These are phyloP conservation scores for Lepidonotus clava DNA, from an alignment of 2,888 invertebrate species.

Conservation along the genomic window DNA sequence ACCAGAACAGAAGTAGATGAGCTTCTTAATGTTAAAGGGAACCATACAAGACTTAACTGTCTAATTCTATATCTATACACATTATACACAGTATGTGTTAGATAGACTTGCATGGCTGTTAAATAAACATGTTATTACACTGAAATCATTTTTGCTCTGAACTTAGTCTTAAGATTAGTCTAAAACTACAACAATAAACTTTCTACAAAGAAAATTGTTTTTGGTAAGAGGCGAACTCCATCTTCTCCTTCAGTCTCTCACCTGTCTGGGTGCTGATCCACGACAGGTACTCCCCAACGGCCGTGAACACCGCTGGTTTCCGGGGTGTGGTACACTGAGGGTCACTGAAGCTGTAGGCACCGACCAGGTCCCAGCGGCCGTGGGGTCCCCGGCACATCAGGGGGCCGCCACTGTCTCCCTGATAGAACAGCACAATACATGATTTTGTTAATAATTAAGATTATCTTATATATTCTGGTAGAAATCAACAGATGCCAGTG, in stretches of 20 bases:
- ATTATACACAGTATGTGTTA: no score
- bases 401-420: conserved; percentile 79
- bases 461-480: no score
- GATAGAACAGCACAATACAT: neutral
- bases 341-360: conserved; percentile 56
- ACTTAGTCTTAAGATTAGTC: no score
- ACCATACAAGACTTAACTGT: no score
- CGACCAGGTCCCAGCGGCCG: conserved; percentile 70
- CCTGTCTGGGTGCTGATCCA: neutral
- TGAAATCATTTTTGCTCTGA: no score
- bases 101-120: no score
- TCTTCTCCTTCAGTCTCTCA: neutral
- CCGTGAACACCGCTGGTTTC: neutral
- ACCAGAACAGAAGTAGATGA: no score
- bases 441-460: no score
- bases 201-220: neutral
- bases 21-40: no score
- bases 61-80: no score
- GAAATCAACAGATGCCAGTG: no score
- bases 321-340: neutral
- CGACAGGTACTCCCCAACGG: neutral
- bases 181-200: neutral
- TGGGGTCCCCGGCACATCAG: conserved; percentile 70
- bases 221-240: neutral
- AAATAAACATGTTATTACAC: no score